Conservation (phyloP, 2,113 vertebrate genomes). For the Gobius niger region DNA sequence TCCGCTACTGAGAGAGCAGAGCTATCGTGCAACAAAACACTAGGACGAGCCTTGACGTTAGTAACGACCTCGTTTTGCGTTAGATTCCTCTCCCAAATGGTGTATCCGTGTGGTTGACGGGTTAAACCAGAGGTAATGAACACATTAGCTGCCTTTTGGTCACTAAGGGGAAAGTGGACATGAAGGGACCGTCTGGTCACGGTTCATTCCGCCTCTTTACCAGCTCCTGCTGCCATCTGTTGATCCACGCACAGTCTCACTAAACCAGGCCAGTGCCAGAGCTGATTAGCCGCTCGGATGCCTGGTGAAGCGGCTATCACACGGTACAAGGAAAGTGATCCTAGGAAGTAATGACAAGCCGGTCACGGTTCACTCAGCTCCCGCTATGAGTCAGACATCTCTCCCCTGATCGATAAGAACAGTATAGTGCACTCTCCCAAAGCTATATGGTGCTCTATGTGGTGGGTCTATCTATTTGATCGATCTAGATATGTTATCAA, state of each 20-base stretch:
- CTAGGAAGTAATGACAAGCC: not conserved
- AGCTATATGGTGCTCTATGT: not conserved
- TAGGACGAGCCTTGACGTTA: conserved; percentile 15
- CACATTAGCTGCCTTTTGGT: not conserved
- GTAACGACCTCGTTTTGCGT: not conserved
- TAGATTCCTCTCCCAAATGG: not conserved
- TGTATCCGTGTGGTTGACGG: not conserved
- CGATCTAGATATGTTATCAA: no score
- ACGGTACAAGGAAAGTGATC: conserved; percentile 1
- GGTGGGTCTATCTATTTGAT: no score
- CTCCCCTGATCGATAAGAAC: conserved; percentile 2
- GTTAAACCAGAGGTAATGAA: not conserved
- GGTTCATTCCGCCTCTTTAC: not conserved
- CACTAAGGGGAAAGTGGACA: not conserved
- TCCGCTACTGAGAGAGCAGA: conserved; percentile 44
- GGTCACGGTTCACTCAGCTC: not conserved
- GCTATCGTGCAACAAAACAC: conserved; percentile 21
- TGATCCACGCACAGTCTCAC: not conserved
- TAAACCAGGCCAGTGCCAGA: not conserved
- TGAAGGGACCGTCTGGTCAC: not conserved
- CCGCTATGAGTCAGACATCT: conserved; percentile 2
- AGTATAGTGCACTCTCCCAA: not conserved
- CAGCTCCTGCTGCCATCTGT: not conserved
- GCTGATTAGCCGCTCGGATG: conserved; percentile 1
- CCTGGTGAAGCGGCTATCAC: not conserved